Conservation (phyloP, 2,888 invertebrate genomes). For the Heliconius aoede region DNA sequence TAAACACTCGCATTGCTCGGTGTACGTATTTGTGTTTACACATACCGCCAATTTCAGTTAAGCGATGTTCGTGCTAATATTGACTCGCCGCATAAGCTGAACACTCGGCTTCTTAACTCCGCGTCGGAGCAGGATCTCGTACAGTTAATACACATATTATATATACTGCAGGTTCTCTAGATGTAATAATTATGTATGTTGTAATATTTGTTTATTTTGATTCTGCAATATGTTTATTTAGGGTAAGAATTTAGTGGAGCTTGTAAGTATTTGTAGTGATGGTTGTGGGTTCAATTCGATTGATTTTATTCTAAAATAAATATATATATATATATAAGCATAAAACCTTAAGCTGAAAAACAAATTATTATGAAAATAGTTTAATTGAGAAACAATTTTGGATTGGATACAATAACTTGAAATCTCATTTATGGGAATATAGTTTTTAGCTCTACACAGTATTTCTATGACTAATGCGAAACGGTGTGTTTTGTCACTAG, state of each 20-base stretch:
- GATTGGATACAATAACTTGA: too few species aligned
- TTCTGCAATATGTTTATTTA: neutral
- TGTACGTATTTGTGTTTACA: conserved; percentile 8
- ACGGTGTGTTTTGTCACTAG: too few species aligned
- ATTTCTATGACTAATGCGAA: too few species aligned
- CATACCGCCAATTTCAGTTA: conserved; percentile 21
- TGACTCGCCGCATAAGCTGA: conserved; percentile 11
- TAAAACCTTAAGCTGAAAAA: too few species aligned
- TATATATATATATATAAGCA: too few species aligned
- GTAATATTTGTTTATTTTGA: conserved; percentile 15
- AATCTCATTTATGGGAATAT: too few species aligned
- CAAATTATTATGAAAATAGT: too few species aligned
- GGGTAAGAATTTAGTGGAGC: neutral
- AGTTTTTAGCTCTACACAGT: too few species aligned
- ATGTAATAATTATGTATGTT: too few species aligned
- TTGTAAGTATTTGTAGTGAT: neutral
- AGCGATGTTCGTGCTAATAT: conserved; percentile 19
- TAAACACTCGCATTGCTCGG: neutral
- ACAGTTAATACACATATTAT: conserved; percentile 4
- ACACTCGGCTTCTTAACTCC: conserved; percentile 10
- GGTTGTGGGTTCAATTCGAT: neutral
- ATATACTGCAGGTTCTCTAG: neutral
- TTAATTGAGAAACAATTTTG: too few species aligned
- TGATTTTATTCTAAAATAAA: too few species aligned
- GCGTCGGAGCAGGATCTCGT: neutral